A percentile compares a stretch with the other conserved stretches of the same genome.
These are phyloP conservation scores for Muscina levida DNA, from an alignment of 2,888 invertebrate species.

Conservation along the genomic window DNA sequence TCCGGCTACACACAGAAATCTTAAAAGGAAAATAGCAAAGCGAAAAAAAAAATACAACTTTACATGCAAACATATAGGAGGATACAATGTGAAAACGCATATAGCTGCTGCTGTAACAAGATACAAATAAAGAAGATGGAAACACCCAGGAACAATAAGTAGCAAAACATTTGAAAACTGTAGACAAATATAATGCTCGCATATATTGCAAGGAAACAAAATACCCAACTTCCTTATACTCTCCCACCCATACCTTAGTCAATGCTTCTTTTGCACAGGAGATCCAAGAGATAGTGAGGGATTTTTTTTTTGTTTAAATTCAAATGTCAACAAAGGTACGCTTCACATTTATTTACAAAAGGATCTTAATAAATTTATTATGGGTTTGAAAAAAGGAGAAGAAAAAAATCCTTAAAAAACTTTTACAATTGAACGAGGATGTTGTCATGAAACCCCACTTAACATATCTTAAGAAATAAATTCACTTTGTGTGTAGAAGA, in stretches of 20 bases:
- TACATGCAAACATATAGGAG: neutral
- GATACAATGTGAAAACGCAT: constrained; percentile 20
- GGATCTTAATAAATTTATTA: constrained; percentile 43
- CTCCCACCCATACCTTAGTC: neutral
- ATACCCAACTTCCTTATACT: neutral
- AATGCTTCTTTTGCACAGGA: neutral
- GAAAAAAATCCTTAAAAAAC: neutral
- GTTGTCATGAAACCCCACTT: neutral
- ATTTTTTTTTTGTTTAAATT: constrained; percentile 16
- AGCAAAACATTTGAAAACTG: constrained; percentile 30
- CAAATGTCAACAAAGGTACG: constrained; percentile 22
- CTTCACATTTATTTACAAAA: constrained; percentile 38
- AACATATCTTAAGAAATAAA: neutral
- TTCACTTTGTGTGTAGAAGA: too few relatives aligned
- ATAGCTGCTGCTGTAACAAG: constrained; percentile 4
- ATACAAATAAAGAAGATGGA: constrained; percentile 25
- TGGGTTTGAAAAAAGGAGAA: constrained; percentile 7
- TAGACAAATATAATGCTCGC: constrained; percentile 28
- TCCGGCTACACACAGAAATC: constrained; percentile 19
- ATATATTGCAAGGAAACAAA: constrained; percentile 7
- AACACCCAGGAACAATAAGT: neutral
- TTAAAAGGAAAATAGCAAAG: constrained; percentile 11
- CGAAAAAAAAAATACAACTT: neutral
- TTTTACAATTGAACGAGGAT: neutral
- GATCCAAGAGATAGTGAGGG: neutral